phyloP scores from a whole-genome alignment of 2,888 invertebrate genomes.

The Meteorus colon region DNA sequence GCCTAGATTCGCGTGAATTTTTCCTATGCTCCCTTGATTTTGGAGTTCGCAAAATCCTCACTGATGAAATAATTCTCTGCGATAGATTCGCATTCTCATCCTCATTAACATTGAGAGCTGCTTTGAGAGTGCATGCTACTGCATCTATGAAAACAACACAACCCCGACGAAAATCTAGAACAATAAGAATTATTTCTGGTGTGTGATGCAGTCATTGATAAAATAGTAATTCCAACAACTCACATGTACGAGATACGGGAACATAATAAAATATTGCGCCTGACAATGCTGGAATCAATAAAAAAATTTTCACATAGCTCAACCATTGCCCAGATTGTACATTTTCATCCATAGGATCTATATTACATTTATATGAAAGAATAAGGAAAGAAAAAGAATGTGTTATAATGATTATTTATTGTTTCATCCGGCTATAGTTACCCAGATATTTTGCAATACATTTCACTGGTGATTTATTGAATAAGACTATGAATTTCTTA shows the following conservation, averaged over 20 bases:
- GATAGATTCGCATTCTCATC: constrained; percentile 33
- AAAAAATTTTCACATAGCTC: constrained; percentile 55
- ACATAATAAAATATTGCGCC: constrained; percentile 62
- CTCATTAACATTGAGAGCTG: constrained; percentile 49
- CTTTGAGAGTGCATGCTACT: constrained; percentile 59
- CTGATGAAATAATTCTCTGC: background rate
- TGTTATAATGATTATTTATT: background rate
- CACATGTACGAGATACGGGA: constrained; percentile 64
- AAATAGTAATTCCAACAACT: constrained; percentile 51
- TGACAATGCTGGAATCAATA: constrained; percentile 56
- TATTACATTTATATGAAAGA: background rate
- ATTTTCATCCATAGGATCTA: constrained; percentile 32
- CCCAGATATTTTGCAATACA: background rate
- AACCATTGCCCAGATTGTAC: constrained; percentile 55
- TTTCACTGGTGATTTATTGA: constrained; percentile 17
- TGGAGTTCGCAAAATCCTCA: constrained; percentile 29
- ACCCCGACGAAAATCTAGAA: constrained; percentile 58
- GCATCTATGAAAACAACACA: constrained; percentile 61
- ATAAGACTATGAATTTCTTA: constrained; percentile 51
- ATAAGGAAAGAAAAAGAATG: background rate
- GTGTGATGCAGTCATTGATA: background rate
- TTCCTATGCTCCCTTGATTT: background rate
- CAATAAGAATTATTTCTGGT: background rate
- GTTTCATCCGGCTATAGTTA: background rate
- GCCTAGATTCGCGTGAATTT: constrained; percentile 13